Percentiles rank a stretch among this genome's conserved stretches.
Conservation (phyloP, 2,797 vertebrate species). For the Anabacerthia variegaticeps region DNA sequence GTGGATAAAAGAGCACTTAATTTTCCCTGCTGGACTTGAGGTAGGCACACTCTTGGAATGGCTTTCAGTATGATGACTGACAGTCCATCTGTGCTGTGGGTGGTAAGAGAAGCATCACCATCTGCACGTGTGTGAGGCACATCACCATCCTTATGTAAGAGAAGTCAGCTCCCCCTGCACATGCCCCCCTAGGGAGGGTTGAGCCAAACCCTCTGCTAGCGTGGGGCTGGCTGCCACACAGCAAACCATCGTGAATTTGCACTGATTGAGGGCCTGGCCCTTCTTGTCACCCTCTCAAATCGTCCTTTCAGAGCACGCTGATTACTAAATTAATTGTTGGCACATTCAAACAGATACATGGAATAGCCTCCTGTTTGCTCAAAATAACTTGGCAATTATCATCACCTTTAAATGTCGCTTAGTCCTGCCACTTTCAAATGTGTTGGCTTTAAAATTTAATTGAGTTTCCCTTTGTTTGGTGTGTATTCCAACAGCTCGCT, state of each 20-base stretch:
- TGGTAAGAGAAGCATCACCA: constrained; percentile 56
- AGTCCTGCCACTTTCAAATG: neutral
- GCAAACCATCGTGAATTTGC: neutral
- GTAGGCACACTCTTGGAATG: constrained; percentile 27
- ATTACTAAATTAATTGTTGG: constrained; percentile 26
- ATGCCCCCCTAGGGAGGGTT: neutral
- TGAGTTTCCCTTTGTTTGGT: neutral
- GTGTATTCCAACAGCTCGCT: neutral
- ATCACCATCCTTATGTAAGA: constrained; percentile 19
- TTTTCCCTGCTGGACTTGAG: constrained; percentile 28
- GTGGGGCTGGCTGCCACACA: rapidly evolving
- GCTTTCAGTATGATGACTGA: constrained; percentile 55
- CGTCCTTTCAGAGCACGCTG: neutral
- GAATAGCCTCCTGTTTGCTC: neutral
- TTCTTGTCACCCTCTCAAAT: neutral
- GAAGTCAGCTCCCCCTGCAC: neutral
- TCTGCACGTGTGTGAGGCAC: constrained; percentile 40
- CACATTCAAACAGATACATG: neutral
- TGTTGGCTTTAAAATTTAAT: constrained; percentile 26
- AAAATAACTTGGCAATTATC: neutral
- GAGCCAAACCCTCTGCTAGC: neutral
- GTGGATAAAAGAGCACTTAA: constrained; percentile 20
- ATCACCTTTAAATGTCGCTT: neutral
- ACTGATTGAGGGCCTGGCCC: neutral
- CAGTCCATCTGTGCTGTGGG: constrained; percentile 66